Conservation (phyloP, 2,888 invertebrate genomes). For the Tinea semifulvella region DNA sequence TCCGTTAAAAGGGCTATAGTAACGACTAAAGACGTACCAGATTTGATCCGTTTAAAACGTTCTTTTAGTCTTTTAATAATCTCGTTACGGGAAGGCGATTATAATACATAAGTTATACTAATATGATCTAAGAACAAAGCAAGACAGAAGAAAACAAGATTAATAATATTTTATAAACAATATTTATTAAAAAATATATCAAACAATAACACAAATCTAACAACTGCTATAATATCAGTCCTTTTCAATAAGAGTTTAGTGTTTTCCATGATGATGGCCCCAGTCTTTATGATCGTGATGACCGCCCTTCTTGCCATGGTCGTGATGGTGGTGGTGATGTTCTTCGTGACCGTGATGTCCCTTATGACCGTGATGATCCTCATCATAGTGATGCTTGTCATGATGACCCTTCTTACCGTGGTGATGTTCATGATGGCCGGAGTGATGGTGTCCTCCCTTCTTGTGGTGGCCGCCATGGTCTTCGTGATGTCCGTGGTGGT, state of each 20-base stretch:
- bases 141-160: slow-evolving; percentile 25
- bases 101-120: neutral
- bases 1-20: slow-evolving; percentile 11
- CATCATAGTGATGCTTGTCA: slow-evolving; percentile 54
- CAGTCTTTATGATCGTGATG: slow-evolving; percentile 53
- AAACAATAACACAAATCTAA: neutral
- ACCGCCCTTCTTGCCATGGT: slow-evolving; percentile 59
- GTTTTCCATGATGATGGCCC: slow-evolving; percentile 59
- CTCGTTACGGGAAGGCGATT: neutral
- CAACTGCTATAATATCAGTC: slow-evolving; percentile 9
- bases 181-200: slow-evolving; percentile 11
- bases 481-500: slow-evolving; percentile 55
- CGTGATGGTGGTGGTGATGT: slow-evolving; percentile 55
- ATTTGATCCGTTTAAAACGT: slow-evolving; percentile 6
- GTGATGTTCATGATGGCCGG: slow-evolving; percentile 55
- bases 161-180: neutral
- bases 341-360: slow-evolving; percentile 59
- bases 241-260: slow-evolving; percentile 28
- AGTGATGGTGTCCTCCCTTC: slow-evolving; percentile 54
- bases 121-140: too few species aligned
- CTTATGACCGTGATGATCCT: slow-evolving; percentile 56
- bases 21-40: slow-evolving; percentile 7
- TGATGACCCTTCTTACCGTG: slow-evolving; percentile 56
- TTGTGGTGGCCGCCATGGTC: slow-evolving; percentile 53
- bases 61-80: slow-evolving; percentile 7